Evolutionary conservation across 2,888 invertebrate species (phyloP), one percentile per base, ranked within the genome.

Genomic region (Thymelicus sylvestris): DNA sequence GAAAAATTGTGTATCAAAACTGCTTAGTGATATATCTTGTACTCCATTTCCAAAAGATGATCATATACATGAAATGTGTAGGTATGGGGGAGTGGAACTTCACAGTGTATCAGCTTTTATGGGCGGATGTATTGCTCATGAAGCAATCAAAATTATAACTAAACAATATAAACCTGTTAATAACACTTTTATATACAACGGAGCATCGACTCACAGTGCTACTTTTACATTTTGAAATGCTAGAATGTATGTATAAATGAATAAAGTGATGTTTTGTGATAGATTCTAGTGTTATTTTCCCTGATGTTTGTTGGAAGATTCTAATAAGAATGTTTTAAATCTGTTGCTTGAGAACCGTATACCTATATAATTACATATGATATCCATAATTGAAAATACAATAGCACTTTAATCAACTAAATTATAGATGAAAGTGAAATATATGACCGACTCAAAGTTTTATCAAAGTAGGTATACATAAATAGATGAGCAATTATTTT

Each of bases 111-210:
- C 99, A 12, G 97, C 99, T 7, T 98, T 97, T 85, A 93, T 99
- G 76, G 97, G 96, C 74, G 99, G 99, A 5, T 97, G 98, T 85
- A 97, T 97, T 39, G 99, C 99, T 7, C 99, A 99, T 84, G 99
- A 99, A 94, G 96, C 96, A 6, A 98, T 99, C 76, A 99, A 99
- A 94, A 94, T 99, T 71, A 95, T 99, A 69, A 99, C 99, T 3
- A 96, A 96, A 82, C 99, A 99, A 93, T 99, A 98, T 90, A 97
- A 98, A 82, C 99, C 99, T 50, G 95, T 99, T 71, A 96, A 99
- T 89, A 99, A 99, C 90, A 98, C 98, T 0, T 97, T 98, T 87
- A 96, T 99, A 78, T 99, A 98, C 91, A 99, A 99, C 94, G 99
- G 97, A 65, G 97, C 98, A 78, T 97, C 97, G 73, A 97, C 98